A percentile compares a stretch with the other conserved stretches of the same genome.
Conservation (phyloP, 2,888 invertebrate genomes). For the Panzeria rudis region DNA sequence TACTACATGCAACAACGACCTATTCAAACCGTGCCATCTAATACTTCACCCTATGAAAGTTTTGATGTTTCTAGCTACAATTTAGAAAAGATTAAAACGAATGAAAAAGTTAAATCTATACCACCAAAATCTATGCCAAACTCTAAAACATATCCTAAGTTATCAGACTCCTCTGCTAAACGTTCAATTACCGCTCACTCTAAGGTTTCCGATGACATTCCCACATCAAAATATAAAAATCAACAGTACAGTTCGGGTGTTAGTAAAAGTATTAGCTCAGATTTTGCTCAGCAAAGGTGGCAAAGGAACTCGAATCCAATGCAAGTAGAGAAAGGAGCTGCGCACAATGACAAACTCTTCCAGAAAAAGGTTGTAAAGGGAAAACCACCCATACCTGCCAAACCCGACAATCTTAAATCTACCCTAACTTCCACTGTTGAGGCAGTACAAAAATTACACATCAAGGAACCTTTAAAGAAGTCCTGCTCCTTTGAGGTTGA, state of each 20-base stretch:
- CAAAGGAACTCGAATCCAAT: constrained; percentile 79
- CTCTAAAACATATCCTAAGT: constrained; percentile 81
- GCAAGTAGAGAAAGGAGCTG: constrained; percentile 59
- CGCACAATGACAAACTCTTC: constrained; percentile 77
- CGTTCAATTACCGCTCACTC: neutral
- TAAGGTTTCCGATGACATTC: constrained; percentile 80
- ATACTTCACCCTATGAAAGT: constrained; percentile 79
- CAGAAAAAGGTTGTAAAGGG: constrained; percentile 78
- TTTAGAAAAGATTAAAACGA: constrained; percentile 76
- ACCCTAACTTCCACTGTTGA: constrained; percentile 77
- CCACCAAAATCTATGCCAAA: constrained; percentile 78
- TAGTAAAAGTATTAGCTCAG: constrained; percentile 83
- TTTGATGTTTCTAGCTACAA: constrained; percentile 84
- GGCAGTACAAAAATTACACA: constrained; percentile 39
- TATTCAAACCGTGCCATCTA: constrained; percentile 72
- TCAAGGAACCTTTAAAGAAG: constrained; percentile 75
- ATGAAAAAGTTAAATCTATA: constrained; percentile 64
- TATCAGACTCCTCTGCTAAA: constrained; percentile 74
- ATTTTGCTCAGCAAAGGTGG: constrained; percentile 82
- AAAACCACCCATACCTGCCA: constrained; percentile 81
- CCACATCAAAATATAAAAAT: constrained; percentile 81
- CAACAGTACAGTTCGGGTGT: constrained; percentile 82
- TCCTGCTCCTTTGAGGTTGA: constrained; percentile 80
- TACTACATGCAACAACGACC: constrained; percentile 84
- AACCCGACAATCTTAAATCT: constrained; percentile 80